A percentile compares a stretch with the other conserved stretches of the same genome.
Evolutionary conservation across 2,797 vertebrate species (phyloP).

Genomic region (Sebastes oblongus): DNA sequence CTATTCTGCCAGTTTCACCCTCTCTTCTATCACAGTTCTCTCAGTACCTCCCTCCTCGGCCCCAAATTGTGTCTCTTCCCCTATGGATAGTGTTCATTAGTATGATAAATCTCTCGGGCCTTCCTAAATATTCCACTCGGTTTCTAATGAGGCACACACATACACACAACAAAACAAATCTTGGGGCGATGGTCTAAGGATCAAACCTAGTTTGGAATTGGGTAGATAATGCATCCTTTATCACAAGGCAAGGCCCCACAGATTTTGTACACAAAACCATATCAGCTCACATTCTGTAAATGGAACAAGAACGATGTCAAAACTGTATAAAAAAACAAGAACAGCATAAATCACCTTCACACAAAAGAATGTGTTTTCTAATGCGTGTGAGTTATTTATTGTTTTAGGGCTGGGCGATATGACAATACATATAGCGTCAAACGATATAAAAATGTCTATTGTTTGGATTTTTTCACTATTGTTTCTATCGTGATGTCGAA

Average conservation of each 20-base stretch:
- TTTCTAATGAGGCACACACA: conserved; percentile 54
- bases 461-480: background rate
- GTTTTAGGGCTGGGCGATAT: background rate
- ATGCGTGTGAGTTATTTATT: background rate
- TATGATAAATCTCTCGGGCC: conserved; percentile 62
- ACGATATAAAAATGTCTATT: no score
- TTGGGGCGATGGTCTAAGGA: conserved; percentile 30
- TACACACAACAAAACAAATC: conserved; percentile 48
- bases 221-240: conserved; percentile 36
- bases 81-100: conserved; percentile 63
- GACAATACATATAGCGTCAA: background rate
- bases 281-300: conserved; percentile 10
- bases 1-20: conserved; percentile 6
- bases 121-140: conserved; percentile 58
- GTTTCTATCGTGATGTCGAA: background rate
- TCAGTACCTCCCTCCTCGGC: conserved; percentile 3
- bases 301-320: conserved; percentile 1
- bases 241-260: conserved; percentile 10
- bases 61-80: conserved; percentile 41
- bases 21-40: conserved; percentile 6
- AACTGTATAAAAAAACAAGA: conserved; percentile 9
- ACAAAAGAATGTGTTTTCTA: background rate
- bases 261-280: conserved; percentile 11
- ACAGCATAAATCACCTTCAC: background rate
- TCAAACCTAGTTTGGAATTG: conserved; percentile 29